These are phyloP conservation scores for Platycheirus rosarum DNA, from an alignment of 2,888 invertebrate species.

Conservation along the genomic window DNA sequence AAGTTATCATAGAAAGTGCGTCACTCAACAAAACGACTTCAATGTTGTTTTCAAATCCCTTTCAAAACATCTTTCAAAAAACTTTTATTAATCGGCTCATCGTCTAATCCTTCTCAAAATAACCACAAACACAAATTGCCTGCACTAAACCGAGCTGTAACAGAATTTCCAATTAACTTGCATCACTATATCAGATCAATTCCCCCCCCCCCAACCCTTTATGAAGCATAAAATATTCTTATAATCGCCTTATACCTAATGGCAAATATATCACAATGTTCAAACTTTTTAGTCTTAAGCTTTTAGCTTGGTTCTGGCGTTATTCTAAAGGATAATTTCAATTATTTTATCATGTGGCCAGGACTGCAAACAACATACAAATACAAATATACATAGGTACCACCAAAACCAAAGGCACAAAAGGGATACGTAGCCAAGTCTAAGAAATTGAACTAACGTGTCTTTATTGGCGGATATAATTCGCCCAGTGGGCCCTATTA, in stretches of 20 bases:
- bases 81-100: too few species aligned
- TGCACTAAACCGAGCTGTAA: too few species aligned
- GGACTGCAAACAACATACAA: slow-evolving; percentile 26
- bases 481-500: slow-evolving; percentile 63
- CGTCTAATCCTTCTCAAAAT: too few species aligned
- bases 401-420: background rate
- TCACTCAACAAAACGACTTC: too few species aligned
- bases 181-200: slow-evolving; percentile 18
- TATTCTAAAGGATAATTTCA: slow-evolving; percentile 27
- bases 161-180: slow-evolving; percentile 26
- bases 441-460: slow-evolving; percentile 22
- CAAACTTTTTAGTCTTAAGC: slow-evolving; percentile 4
- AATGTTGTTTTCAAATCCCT: too few species aligned
- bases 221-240: slow-evolving; percentile 15
- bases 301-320: too few species aligned
- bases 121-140: too few species aligned
- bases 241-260: slow-evolving; percentile 35
- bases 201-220: background rate
- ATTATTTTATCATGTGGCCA: slow-evolving; percentile 36
- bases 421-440: slow-evolving; percentile 1
- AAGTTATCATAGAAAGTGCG: too few species aligned
- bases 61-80: too few species aligned
- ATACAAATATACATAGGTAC: background rate
- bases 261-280: slow-evolving; percentile 4
- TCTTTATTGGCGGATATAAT: slow-evolving; percentile 57